Percentiles rank a stretch among this genome's conserved stretches.
Conservation (phyloP, 2,797 vertebrate species). For the Tolypeutes matacus region DNA sequence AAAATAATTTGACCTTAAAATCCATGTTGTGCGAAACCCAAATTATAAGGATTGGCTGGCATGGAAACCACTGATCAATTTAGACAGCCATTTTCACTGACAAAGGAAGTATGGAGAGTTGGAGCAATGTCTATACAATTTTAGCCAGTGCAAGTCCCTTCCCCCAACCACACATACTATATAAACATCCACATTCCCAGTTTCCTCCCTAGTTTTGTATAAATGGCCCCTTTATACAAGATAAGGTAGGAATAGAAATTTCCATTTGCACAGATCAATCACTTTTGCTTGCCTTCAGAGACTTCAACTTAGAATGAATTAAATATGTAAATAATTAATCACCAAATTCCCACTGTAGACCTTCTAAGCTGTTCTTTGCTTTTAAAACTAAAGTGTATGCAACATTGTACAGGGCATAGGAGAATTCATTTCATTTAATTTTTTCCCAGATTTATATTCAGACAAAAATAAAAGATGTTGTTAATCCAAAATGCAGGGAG, state of each 20-base stretch:
- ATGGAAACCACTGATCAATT: slow-evolving; percentile 48
- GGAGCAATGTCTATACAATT: neutral
- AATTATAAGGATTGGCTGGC: slow-evolving; percentile 32
- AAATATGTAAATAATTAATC: neutral
- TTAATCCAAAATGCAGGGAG: neutral
- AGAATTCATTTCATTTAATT: neutral
- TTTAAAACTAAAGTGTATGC: neutral
- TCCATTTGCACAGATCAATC: neutral
- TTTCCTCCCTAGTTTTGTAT: neutral
- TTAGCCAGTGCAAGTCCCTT: too few species aligned
- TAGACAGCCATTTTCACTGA: neutral
- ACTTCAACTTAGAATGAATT: neutral
- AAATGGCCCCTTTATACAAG: neutral
- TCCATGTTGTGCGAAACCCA: slow-evolving; percentile 13
- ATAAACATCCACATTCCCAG: accelerated
- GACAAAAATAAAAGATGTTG: neutral
- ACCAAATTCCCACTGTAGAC: neutral
- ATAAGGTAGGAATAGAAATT: neutral
- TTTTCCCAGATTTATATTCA: neutral
- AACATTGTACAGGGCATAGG: accelerated
- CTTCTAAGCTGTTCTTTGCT: neutral
- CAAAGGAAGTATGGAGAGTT: neutral
- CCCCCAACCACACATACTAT: accelerated
- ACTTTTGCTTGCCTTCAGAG: neutral
- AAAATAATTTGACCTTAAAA: slow-evolving; percentile 60